These are phyloP conservation scores for Echiichthys vipera DNA, from an alignment of 2,797 vertebrate species.

Conservation along the genomic window DNA sequence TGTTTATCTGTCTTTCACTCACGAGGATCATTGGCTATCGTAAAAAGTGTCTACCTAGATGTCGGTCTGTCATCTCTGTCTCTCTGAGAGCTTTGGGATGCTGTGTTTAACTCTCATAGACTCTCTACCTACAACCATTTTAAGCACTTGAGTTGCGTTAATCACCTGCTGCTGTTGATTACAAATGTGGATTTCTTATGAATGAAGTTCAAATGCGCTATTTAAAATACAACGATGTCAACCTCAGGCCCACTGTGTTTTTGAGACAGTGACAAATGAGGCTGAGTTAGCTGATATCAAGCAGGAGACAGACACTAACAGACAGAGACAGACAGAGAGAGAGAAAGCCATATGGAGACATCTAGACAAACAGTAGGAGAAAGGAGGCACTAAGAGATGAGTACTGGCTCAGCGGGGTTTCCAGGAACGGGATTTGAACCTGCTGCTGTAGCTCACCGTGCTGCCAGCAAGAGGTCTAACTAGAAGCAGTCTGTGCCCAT, in stretches of 20 bases:
- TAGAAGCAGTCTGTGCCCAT: constrained; percentile 34
- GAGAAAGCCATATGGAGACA: constrained; percentile 23
- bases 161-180: neutral
- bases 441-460: constrained; percentile 70
- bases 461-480: constrained; percentile 71
- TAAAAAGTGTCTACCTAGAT: constrained; percentile 41
- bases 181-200: neutral
- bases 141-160: too few relatives aligned
- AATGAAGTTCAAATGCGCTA: neutral
- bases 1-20: constrained; percentile 50
- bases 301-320: neutral
- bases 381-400: constrained; percentile 59
- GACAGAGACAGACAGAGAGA: neutral
- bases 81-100: neutral
- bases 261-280: neutral
- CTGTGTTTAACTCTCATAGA: constrained; percentile 20
- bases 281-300: neutral
- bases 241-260: neutral
- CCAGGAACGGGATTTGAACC: constrained; percentile 69
- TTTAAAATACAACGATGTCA: neutral
- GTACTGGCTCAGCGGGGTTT: constrained; percentile 45
- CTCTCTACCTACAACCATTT: neutral
- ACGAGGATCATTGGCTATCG: constrained; percentile 42
- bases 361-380: constrained; percentile 50
- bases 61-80: constrained; percentile 24